phyloP scores from a whole-genome alignment of 2,888 invertebrate species.

The Melitaea athalia region DNA sequence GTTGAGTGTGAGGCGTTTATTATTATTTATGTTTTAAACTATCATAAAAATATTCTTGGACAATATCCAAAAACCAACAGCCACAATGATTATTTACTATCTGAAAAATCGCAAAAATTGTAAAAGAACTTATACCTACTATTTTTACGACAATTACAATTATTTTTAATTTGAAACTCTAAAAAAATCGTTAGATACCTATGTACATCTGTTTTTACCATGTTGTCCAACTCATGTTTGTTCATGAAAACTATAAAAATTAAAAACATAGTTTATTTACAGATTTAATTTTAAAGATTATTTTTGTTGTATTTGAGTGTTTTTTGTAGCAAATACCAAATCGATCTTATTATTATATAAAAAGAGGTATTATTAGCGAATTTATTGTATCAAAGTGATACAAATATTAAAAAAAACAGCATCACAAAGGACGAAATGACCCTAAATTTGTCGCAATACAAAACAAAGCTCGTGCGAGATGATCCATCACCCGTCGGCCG shows the following conservation, averaged over 20 bases:
- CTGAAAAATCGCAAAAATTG: not conserved
- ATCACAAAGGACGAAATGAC: constrained; percentile 59
- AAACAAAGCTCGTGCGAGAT: constrained; percentile 66
- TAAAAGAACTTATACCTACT: not conserved
- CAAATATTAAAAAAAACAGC: constrained; percentile 49
- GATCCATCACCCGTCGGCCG: constrained; percentile 77
- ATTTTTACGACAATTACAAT: no score
- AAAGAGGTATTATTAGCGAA: not conserved
- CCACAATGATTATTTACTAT: not conserved
- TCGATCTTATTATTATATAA: not conserved
- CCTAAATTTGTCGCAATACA: constrained; percentile 77
- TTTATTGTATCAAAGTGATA: constrained; percentile 20
- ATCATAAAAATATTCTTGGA: constrained; percentile 15
- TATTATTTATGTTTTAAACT: constrained; percentile 8
- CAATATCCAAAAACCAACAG: not conserved
- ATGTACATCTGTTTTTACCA: no score
- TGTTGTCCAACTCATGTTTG: no score
- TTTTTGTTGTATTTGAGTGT: not conserved
- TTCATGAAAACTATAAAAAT: no score
- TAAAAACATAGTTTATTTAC: not conserved
- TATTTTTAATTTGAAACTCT: no score
- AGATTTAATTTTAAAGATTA: not conserved
- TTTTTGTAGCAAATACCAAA: not conserved
- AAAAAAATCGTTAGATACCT: no score
- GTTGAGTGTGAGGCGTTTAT: no score